A percentile compares a stretch with the other conserved stretches of the same genome.
phyloP scores from a whole-genome alignment of 2,113 vertebrate species.

The Pogona vitticeps region DNA sequence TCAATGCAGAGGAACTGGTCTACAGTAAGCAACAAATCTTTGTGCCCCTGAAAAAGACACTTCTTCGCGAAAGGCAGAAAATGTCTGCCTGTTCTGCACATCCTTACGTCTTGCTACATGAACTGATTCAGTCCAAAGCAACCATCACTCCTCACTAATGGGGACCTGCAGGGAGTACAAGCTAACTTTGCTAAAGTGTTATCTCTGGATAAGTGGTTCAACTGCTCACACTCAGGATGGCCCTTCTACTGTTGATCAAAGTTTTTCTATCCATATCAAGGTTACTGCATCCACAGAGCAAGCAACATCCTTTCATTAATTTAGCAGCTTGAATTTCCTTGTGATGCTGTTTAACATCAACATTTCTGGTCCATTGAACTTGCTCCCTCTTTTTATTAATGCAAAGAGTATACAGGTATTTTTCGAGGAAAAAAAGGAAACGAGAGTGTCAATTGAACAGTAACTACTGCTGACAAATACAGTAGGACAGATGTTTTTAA shows the following conservation, averaged over 20 bases:
- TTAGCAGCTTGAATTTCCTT: slow-evolving; percentile 8
- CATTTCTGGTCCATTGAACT: slow-evolving; percentile 18
- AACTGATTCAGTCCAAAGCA: neutral
- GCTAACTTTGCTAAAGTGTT: neutral
- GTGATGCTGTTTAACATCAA: neutral
- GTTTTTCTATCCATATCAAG: neutral
- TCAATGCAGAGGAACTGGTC: too few species aligned
- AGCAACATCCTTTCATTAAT: neutral
- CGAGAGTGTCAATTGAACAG: slow-evolving; percentile 2
- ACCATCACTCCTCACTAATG: neutral
- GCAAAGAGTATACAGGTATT: slow-evolving; percentile 1
- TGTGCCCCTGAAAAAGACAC: neutral
- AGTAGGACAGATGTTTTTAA: slow-evolving; percentile 23
- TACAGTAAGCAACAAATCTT: too few species aligned
- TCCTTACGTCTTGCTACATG: neutral
- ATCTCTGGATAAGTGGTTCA: neutral
- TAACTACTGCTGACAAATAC: slow-evolving; percentile 21
- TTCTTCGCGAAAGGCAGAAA: neutral
- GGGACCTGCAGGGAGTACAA: neutral
- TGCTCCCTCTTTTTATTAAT: slow-evolving; percentile 16
- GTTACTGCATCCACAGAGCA: neutral
- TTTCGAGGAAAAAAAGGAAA: neutral
- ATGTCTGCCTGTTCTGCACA: neutral
- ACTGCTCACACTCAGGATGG: neutral
- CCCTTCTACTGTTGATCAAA: neutral